Evolutionary conservation across 2,797 vertebrate genomes (phyloP), one percentile per base, ranked within the genome.

Genomic region (Neopelma chrysocephalum): DNA sequence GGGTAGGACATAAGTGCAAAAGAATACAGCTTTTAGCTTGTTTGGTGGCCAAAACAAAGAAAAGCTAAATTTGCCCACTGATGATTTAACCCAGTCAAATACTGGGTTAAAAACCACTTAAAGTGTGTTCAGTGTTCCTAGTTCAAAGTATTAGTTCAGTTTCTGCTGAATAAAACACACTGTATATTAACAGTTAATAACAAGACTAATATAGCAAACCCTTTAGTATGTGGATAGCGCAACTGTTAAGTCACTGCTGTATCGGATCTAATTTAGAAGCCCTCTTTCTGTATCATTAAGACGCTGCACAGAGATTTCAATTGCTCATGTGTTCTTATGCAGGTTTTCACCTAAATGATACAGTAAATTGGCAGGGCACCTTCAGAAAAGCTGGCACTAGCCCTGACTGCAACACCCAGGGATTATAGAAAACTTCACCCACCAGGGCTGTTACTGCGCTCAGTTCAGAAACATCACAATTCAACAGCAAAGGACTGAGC

Each of bases 11-110:
- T 68, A 69, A 94, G 45, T 75, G 48, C 50, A 90, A 90, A 87
- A 85, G 34, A 92, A 54, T 56, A 84, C n/a, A 69, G 36, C 34
- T 90, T 92, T 89, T 91, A 21, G n/a, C n/a, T 94, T 92, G 18
- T 93, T 94, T 85, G 48, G 34, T 84, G 83, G 66, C 81, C 83
- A 89, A 87, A 94, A 60, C 43, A 76, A 94, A 91, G 72, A 50
- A 71, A 50, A 84, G 27, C 53, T 87, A 64, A 51, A 79, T 88
- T 73, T 92, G 22, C 57, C 60, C 19, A 18, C 22, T 82, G 38
- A 54, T 64, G 14, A 80, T 87, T 66, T 84, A 57, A 62, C 21
- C 10, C 32, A 50, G 54, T 82, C 82, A 87, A 83, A 66, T 43
- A 62, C 14, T 43, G 34, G 38, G 27, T 80, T 90, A 57, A 68